Percentiles rank a stretch among this genome's conserved stretches.
Evolutionary conservation across 2,797 vertebrate species (phyloP).

Genomic region (Tapirus indicus): DNA sequence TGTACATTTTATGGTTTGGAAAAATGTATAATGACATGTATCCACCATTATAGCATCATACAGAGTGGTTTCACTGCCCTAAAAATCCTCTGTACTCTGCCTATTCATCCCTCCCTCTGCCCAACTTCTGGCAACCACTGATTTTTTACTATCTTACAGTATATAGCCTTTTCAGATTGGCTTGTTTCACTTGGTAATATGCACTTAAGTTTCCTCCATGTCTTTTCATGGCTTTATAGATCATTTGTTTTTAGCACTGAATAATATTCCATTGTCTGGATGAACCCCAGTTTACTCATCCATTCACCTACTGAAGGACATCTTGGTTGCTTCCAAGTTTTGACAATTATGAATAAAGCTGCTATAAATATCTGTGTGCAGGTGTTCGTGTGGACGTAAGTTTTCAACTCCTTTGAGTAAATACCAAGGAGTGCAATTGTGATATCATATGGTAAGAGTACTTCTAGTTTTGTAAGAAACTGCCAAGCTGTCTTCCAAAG

Average conservation of each 20-base stretch:
- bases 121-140: not conserved
- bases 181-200: not conserved
- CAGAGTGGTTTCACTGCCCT: not conserved
- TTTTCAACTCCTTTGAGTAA: not conserved
- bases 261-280: not conserved
- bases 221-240: not conserved
- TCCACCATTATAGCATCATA: not conserved
- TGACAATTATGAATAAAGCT: not conserved
- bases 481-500: not conserved
- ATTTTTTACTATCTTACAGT: not conserved
- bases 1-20: not conserved
- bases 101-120: not conserved
- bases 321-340: not conserved
- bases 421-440: not conserved
- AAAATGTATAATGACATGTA: not conserved
- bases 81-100: not conserved
- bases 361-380: not conserved
- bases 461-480: not conserved
- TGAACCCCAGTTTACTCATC: not conserved
- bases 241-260: not conserved
- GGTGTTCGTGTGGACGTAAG: not conserved
- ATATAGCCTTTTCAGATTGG: not conserved
- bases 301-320: not conserved
- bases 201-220: not conserved
- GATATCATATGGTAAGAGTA: not conserved